Evolutionary conservation across 2,888 invertebrate genomes (phyloP), one percentile per base, ranked within the genome.

Genomic region (Lasius platythorax): DNA sequence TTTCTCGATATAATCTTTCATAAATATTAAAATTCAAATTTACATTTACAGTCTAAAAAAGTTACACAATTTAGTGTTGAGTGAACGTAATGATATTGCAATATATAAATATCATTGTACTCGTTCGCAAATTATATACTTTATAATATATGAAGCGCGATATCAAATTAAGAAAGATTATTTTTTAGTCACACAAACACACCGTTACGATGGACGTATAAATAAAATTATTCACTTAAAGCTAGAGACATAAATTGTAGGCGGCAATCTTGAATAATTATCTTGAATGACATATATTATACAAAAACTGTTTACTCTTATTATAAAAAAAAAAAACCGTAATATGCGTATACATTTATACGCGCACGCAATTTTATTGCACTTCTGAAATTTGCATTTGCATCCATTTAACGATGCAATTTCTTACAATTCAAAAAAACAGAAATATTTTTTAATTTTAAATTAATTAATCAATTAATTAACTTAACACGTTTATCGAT

Each of bases 151-250:
- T 74, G n/a, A 63, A 74, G n/a, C 12, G 18, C 28, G 12, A 75
- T 61, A 74, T 74, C 8, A 40, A 40, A 43, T 56, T 6, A 56
- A 43, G 28, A 56, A 61, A 73, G 28, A 75, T 43, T 37, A 63
- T 4, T 73, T 30, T 61, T 61, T 5, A 18, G 23, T 61, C 8
- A 43, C 3, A 11, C 2, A 40, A 12, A 15, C 3, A 50, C 8
- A 46, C n/a, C 3, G 11, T 70, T 33, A 50, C 6, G 3, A 30
- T n/a, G 1, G 5, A 8, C 33, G 0, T 33, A 4, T 75, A 64
- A 74, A 75, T 2, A 30, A 8, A 61, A 61, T 74, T 74, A 28
- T 46, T 75, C 43, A 40, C 18, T 43, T 40, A n/a, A 8, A 74
- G 28, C 23, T 61, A 33, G n/a, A 18, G 1, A 9, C 9, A 46